These are phyloP conservation scores for Zosterops borbonicus DNA, from an alignment of 2,113 vertebrate species.

Conservation along the genomic window DNA sequence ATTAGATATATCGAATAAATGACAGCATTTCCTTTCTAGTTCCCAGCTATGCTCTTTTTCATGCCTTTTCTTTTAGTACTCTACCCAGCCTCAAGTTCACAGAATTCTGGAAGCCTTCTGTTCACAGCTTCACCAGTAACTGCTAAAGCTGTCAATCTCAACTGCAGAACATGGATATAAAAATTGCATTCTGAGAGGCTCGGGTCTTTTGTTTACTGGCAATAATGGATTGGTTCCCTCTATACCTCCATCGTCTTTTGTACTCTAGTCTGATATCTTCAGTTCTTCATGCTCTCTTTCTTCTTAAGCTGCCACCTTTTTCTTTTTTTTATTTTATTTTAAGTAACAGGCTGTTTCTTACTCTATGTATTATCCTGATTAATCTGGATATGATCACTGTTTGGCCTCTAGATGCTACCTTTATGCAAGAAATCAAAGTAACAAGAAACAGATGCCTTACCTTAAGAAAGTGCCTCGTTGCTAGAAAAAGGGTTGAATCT, in stretches of 20 bases:
- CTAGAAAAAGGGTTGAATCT: conserved; percentile 91
- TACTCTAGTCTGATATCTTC: neutral
- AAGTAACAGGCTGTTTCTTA: neutral
- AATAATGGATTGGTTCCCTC: neutral
- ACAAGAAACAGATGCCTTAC: conserved; percentile 44
- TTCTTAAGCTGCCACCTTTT: neutral
- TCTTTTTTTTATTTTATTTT: neutral
- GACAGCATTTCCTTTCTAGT: neutral
- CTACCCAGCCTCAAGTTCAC: neutral
- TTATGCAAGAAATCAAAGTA: neutral
- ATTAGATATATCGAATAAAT: neutral
- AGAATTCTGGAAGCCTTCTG: neutral
- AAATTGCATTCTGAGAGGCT: neutral
- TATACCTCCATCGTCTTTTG: neutral
- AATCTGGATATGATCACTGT: neutral
- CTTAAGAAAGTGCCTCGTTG: conserved; percentile 98
- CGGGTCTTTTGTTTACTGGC: neutral
- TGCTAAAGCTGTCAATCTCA: neutral
- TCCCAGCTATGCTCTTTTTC: neutral
- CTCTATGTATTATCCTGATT: neutral
- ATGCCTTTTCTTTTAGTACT: neutral
- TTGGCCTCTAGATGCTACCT: neutral
- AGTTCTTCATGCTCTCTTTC: neutral
- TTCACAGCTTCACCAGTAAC: neutral
- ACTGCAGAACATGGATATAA: neutral